A percentile compares a stretch with the other conserved stretches of the same genome.
phyloP scores from a whole-genome alignment of 2,113 vertebrate species.

The Agapornis roseicollis region DNA sequence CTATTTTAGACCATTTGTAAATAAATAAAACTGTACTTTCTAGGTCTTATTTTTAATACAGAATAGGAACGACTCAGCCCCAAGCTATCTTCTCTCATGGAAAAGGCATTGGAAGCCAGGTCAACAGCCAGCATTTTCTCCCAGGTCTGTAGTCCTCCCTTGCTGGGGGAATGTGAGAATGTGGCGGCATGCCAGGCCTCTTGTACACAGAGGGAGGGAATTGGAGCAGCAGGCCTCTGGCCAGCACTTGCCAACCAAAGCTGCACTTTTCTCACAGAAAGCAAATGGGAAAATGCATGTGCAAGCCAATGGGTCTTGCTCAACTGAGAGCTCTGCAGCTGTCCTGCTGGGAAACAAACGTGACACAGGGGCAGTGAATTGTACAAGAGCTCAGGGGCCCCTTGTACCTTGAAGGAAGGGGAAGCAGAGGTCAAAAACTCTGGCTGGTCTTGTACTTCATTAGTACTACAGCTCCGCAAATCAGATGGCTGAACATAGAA shows the following conservation, averaged over 20 bases:
- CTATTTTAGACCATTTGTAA: neutral
- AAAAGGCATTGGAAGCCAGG: neutral
- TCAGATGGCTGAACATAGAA: neutral
- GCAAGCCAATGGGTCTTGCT: neutral
- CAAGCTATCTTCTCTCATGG: neutral
- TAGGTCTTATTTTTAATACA: slow-evolving; percentile 6
- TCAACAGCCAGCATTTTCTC: neutral
- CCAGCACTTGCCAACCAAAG: slow-evolving; percentile 14
- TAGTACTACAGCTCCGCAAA: neutral
- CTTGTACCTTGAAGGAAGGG: neutral
- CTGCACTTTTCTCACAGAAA: slow-evolving; percentile 11
- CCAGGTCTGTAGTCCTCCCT: neutral
- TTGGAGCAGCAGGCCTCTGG: neutral
- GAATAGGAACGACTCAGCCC: neutral
- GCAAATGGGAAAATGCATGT: neutral
- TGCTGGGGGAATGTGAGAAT: neutral
- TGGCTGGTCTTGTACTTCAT: neutral
- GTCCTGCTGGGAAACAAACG: neutral
- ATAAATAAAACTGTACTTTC: neutral
- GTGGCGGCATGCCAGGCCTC: neutral
- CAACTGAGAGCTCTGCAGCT: neutral
- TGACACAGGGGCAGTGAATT: neutral
- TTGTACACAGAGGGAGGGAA: neutral
- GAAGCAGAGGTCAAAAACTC: neutral
- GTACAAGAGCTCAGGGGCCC: neutral